Base-by-base conservation (phyloP, 2,113 vertebrate species). In the Notarius quadriscutis region DNA sequence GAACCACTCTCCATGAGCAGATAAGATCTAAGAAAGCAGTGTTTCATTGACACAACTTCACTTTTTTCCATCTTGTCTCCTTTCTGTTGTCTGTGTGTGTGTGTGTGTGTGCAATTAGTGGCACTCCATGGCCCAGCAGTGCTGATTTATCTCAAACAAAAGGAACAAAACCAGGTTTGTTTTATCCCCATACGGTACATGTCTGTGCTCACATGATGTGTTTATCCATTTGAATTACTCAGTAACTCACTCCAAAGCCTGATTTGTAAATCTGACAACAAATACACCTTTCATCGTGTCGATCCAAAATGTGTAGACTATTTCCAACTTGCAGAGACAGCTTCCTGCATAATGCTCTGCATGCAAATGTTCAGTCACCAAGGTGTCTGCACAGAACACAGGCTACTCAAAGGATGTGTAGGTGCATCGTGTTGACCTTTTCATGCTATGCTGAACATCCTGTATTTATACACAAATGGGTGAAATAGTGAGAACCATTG, bases 391-490 rank as follows among this genome's bases (percentile, higher is more conserved):
- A 74, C 27, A 80, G 72, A 80, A 89, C 72, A 53, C 55, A 81
- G 60, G 58, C 48, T 84, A 89, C 88, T 92, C 60, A 91, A 86
- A 92, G 92, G 91, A 92, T 91, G 88, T 90, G 82, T 81, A 53
- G 77, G 91, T 90, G 88, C 75, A 67, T 84, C 86, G 65, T 84
- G 85, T 91, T 93, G 94, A 92, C 93, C 93, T 93, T 88, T 94
- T 89, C 71, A 86, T 92, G 92, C 88, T 90, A 79, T 91, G 90
- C 91, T 88, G 88, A 91, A 93, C 94, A 93, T 94, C 92, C 93
- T 93, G 91, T 90, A 48, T 91, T 89, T 92, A 34, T 30, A 87
- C 83, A 83, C 86, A 86, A 62, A 53, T 83, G 78, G 10, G 50
- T 83, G 72, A 86, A 85, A 87, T 51, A 12, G 69, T 34, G 27